Evolutionary conservation across 2,113 vertebrate genomes (phyloP).

Genomic region (Galbula dea): DNA sequence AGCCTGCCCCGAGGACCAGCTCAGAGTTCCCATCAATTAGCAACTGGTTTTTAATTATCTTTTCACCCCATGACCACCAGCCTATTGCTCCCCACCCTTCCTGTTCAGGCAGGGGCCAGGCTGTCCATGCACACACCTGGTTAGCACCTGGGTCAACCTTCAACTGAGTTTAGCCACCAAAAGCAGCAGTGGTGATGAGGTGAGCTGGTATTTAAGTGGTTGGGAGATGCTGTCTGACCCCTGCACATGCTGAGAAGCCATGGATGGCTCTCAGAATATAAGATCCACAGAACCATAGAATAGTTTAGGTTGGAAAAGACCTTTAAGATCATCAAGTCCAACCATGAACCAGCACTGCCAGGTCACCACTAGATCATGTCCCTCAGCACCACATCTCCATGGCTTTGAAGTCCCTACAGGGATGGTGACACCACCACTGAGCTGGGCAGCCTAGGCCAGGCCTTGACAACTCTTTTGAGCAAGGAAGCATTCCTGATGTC

Average conservation of each 20-base stretch:
- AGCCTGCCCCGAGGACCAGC: fast-evolving
- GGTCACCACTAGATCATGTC: background rate
- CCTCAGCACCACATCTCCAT: background rate
- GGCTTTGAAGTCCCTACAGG: background rate
- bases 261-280: background rate
- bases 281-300: background rate
- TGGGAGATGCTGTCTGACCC: background rate
- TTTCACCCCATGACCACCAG: background rate
- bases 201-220: background rate
- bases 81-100: background rate
- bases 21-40: background rate
- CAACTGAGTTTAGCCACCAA: background rate
- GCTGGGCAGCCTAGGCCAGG: background rate
- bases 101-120: background rate
- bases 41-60: background rate
- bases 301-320: background rate
- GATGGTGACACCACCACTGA: background rate
- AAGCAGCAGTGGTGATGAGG: background rate
- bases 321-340: background rate
- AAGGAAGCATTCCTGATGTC: background rate
- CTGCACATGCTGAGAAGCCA: fast-evolving
- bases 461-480: background rate
- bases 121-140: background rate
- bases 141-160: background rate
- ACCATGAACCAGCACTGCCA: background rate